These are phyloP conservation scores for Copsychus sechellarum DNA, from an alignment of 2,113 vertebrate species.

Conservation along the genomic window DNA sequence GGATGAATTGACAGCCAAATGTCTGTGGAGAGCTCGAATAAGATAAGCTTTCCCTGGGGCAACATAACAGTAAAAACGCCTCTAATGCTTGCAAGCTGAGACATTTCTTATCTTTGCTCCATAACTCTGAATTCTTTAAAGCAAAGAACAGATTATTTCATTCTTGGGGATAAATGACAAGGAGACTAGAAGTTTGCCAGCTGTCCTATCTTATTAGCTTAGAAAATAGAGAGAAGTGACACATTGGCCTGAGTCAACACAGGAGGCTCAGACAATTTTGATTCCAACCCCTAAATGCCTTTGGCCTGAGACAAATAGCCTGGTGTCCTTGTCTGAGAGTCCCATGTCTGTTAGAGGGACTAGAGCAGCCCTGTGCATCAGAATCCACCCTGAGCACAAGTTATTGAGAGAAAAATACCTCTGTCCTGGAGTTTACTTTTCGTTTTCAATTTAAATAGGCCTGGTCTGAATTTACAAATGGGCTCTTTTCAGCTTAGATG, in stretches of 20 bases:
- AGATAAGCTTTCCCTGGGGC: slow-evolving; percentile 58
- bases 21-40: slow-evolving; percentile 14
- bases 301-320: background rate
- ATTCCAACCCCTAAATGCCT: background rate
- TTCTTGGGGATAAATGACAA: background rate
- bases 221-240: background rate
- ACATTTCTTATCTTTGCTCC: slow-evolving; percentile 43
- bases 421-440: background rate
- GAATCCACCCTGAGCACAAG: background rate
- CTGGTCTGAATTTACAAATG: background rate
- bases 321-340: background rate
- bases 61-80: slow-evolving; percentile 13
- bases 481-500: background rate
- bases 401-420: background rate
- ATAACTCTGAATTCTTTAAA: slow-evolving; percentile 37
- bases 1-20: slow-evolving; percentile 40
- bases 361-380: background rate
- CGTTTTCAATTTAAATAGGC: background rate
- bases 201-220: slow-evolving; percentile 19
- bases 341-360: background rate
- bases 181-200: slow-evolving; percentile 38
- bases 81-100: slow-evolving; percentile 38
- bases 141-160: slow-evolving; percentile 16
- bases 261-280: background rate
- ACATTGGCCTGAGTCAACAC: background rate